Evolutionary conservation across 2,888 invertebrate genomes (phyloP), one percentile per base, ranked within the genome.

Genomic region (Torymus aiolomorphi): DNA sequence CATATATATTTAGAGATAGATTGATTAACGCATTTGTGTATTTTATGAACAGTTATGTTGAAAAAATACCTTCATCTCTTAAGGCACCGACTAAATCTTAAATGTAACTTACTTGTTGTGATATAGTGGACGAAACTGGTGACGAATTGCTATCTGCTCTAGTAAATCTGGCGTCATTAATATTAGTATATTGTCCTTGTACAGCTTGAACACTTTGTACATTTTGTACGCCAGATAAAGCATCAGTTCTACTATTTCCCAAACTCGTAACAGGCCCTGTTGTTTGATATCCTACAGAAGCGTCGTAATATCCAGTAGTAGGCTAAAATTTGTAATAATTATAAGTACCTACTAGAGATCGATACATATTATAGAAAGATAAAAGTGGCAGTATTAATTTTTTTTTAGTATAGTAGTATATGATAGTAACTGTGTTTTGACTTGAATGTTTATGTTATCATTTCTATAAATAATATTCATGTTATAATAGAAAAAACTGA

Each of bases 61-160:
- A n/a, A n/a, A n/a, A n/a, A n/a, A n/a, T n/a, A n/a, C n/a, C n/a
- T n/a, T 51, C 51, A 51, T 51, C 11, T 51, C 51, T 51, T 3
- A 4, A 20, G 20, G 2, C 4, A 65, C 14, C 14, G 1, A 42
- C 5, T 49, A 61, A 20, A 49, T 14, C 51, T 31, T 3, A 4
- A 24, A 63, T n/a, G n/a, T n/a, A n/a, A 82, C 87, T 86, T 83
- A 92, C 92, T 91, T 94, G 94, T 89, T 94, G 95, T 71, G 94
- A 94, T 89, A 95, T 92, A 84, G 95, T 95, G 84, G 95, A 94
- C 77, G 95, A 95, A 84, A 95, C 95, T 66, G 96, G 95, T 83
- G 95, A 95, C 86, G 95, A 94, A 89, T 95, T 95, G 91, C 95
- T 95, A 90, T 95, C 95, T 84, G 95, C 93, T 88, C 94, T 92